Evolutionary conservation across 2,797 vertebrate species (phyloP), one percentile per base, ranked within the genome.

Genomic region (Anguilla pacifica): DNA sequence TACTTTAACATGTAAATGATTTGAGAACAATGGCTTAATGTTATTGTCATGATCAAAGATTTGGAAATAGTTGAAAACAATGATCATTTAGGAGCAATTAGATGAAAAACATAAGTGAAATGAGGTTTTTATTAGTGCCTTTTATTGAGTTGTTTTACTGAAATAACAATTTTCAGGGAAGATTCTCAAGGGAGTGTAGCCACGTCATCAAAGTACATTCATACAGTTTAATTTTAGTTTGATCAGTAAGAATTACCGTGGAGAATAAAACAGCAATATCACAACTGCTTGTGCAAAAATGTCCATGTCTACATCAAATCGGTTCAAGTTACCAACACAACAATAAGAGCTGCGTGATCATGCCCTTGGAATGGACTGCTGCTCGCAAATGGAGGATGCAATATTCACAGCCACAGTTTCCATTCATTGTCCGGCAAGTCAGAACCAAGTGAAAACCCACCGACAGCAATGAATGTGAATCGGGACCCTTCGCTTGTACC

Each of bases 401-500:
- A 11, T 39, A 25, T 55, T 31, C 91, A 92, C 35, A 90, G 92
- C 89, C 96, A 96, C 97, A 95, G 97, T 97, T 97, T 96, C 95
- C 98, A 99, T 98, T 97, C 98, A 99, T 97, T 96, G 97, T 94
- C 94, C 97, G 97, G 97, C 96, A 97, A 98, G 98, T 97, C 97
- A 93, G 92, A 51, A 51, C 19, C 43, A 90, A 92, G 93, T 83
- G 57, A 83, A 96, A 98, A 99, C 98, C 98, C 98, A 99, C 98
- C 97, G 98, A 99, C 98, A 99, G 98, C 98, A 97, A 99, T 99
- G 98, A 99, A 99, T 99, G 98, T 99, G 97, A 97, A 98, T 96
- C 96, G 96, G 96, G 97, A 96, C 96, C 95, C 94, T 70, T 39
- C 87, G 72, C 84, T 85, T 72, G 13, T 67, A 39, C 84, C 51